Evolutionary conservation across 2,888 invertebrate species (phyloP), one percentile per base, ranked within the genome.

Genomic region (Ophonus ardosiacus): DNA sequence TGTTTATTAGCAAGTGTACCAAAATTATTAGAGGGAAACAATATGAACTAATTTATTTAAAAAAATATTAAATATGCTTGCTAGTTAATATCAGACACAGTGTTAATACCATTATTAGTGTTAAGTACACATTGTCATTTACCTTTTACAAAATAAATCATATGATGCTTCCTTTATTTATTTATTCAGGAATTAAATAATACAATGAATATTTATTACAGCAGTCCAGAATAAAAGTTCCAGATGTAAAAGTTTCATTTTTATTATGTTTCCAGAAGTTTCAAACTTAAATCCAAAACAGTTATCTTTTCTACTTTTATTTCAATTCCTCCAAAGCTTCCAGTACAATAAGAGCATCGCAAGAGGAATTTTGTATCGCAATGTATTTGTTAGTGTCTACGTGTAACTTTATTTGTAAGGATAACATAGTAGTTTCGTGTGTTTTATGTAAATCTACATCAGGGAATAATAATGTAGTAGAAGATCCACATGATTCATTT

Each of bases 221-320:
- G 38, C 56, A 83, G 74, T 10, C 68, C 31, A 74, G 68, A 68
- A 74, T 59, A 76, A 59, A 83, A 74, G 40, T 83, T 83, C 74
- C 83, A 83, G 74, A 82, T 82, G 82, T 82, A 82, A 71, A 82
- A 83, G 83, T 83, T 83, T 81, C 68, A 81, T 68, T 57, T 65
- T 61, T 81, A 81, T 81, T 81, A 81, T 81, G 81, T 81, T 78
- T 31, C 31, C 56, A 24, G 78, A 78, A 78, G 24, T 78, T 57
- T 57, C 56, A 78, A 57, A 78, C 78, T 78, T 57, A 78, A 78
- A 78, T 78, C 78, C 78, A 18, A 57, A 78, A 57, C 78, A 78
- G 56, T 78, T 78, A 57, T 57, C 78, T 78, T 74, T 74, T 40
- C 71, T 43, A 74, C 71, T 74, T 74, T 74, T 43, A 74, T 74